Base-by-base conservation (phyloP, 2,888 invertebrate species). In the Caenorhabditis sp. region DNA sequence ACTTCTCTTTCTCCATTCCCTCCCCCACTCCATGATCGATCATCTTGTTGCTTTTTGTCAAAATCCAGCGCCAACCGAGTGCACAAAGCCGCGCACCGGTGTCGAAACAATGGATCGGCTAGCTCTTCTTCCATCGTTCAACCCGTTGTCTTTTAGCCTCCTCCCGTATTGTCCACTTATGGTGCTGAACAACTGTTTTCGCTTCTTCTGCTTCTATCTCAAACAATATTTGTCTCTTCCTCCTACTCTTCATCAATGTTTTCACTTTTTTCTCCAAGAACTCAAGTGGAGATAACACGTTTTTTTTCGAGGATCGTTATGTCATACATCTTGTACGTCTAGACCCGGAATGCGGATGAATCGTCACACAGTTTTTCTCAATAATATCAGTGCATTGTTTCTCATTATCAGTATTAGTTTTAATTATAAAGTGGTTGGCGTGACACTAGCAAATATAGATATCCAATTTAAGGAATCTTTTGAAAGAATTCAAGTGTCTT, bases 131-230 rank as follows among this genome's bases (percentile, higher is more conserved):
- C 26, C 24, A 41, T 28, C 16, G 22, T 58, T 26, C 75, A 35
- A 51, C 56, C 44, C 38, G 69, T 77, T 59, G 58, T 75, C 76
- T 73, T 63, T 73, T 61, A 54, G 51, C 69, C 69, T n/a, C n/a
- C n/a, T n/a, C 28, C 61, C 69, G 69, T 61, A 61, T 61, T 70
- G 79, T 79, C 79, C 79, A 79, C 79, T 79, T 79, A 70, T 79
- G 79, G 79, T 64, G 61, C 59, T 69, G 51, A 77, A 77, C 77
- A 79, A 70, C 79, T 79, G 79, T 79, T 79, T 77, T 77, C 63
- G 69, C 35, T 66, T 31, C 31, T 68, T 41, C 54, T 22, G 58
- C 64, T 75, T 47, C 70, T 77, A 70, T 61, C 64, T 64, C 19
- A 61, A 79, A 70, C 79, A 70, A 66, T 56, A 58, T 66, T 49